phyloP scores from a whole-genome alignment of 2,113 vertebrate genomes.

The Dasyprocta punctata region DNA sequence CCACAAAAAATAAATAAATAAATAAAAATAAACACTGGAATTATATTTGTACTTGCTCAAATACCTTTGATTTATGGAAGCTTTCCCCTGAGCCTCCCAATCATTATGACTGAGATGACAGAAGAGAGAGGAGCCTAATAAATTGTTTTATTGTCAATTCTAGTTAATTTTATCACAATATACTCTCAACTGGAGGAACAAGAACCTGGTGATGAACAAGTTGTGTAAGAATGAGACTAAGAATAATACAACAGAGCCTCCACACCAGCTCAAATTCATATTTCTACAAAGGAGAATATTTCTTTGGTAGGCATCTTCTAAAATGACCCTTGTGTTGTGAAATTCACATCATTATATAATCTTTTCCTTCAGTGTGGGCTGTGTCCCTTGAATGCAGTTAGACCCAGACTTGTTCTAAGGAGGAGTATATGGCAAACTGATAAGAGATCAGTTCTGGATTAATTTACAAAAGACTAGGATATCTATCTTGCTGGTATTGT shows the following conservation, averaged over 20 bases:
- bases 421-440: neutral
- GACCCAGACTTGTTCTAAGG: conserved; percentile 14
- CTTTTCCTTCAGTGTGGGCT: neutral
- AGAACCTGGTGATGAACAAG: neutral
- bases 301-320: neutral
- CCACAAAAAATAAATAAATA: too few relatives aligned
- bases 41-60: conserved; percentile 38
- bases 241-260: neutral
- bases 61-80: neutral
- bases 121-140: neutral
- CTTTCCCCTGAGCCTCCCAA: neutral
- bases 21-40: neutral
- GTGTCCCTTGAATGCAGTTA: neutral
- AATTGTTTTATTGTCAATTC: neutral
- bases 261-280: neutral
- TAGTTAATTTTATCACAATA: neutral
- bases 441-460: conserved; percentile 16
- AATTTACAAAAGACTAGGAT: conserved; percentile 23
- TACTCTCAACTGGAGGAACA: neutral
- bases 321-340: neutral
- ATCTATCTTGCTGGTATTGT: neutral
- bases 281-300: neutral
- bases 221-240: conserved; percentile 9
- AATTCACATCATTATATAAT: conserved; percentile 22
- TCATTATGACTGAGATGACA: neutral